phyloP scores from a whole-genome alignment of 2,113 vertebrate genomes.

The Potamarius usumacintae region DNA sequence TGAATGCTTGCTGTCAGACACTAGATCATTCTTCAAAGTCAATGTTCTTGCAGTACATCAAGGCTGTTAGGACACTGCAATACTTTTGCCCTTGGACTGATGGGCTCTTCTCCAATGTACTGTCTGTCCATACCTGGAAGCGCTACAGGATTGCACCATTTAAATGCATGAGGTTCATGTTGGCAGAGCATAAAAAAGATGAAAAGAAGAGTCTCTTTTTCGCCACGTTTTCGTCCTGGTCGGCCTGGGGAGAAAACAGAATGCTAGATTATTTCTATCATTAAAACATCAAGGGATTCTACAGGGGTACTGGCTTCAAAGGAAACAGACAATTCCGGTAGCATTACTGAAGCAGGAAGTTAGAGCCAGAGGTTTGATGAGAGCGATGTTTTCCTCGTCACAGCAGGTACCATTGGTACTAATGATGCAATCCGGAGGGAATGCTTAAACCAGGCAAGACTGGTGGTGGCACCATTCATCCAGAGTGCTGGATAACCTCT shows the following conservation, averaged over 20 bases:
- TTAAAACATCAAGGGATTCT: slow-evolving; percentile 75
- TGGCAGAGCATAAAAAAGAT: slow-evolving; percentile 68
- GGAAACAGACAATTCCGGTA: slow-evolving; percentile 56
- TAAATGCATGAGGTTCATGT: slow-evolving; percentile 74
- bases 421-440: slow-evolving; percentile 4
- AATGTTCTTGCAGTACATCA: neutral
- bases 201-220: slow-evolving; percentile 63
- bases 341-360: slow-evolving; percentile 18
- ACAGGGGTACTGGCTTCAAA: slow-evolving; percentile 71
- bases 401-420: neutral
- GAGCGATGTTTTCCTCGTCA: neutral
- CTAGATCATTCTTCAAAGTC: neutral
- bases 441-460: neutral
- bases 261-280: slow-evolving; percentile 74
- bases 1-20: neutral
- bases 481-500: slow-evolving; percentile 9
- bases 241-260: slow-evolving; percentile 61
- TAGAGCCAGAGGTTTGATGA: slow-evolving; percentile 20
- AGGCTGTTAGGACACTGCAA: neutral
- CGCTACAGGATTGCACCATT: slow-evolving; percentile 65
- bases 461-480: neutral
- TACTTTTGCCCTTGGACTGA: slow-evolving; percentile 52
- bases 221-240: slow-evolving; percentile 46
- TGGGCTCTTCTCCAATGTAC: slow-evolving; percentile 26
- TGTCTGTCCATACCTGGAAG: slow-evolving; percentile 46